These are phyloP conservation scores for Drosophila mayaguana DNA, from an alignment of 2,888 invertebrate species.

Conservation along the genomic window DNA sequence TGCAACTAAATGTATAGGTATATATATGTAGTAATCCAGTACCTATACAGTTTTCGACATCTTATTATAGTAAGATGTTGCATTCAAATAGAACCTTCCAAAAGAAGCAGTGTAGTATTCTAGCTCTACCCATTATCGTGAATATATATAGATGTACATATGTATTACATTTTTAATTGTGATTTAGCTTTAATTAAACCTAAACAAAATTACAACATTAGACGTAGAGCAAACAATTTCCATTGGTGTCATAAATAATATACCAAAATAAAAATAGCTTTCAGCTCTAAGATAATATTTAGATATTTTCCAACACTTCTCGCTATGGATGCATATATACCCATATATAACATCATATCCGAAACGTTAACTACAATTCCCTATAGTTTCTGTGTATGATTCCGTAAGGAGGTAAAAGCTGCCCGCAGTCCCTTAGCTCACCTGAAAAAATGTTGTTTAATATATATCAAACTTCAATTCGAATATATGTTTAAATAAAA, in stretches of 20 bases:
- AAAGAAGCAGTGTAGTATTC: slow-evolving; percentile 36
- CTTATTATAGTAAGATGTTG: slow-evolving; percentile 12
- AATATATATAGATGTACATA: slow-evolving; percentile 14
- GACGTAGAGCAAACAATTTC: slow-evolving; percentile 3
- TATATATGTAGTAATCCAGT: slow-evolving; percentile 4
- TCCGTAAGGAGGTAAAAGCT: too few species aligned
- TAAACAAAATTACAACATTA: slow-evolving; percentile 18
- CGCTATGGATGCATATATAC: neutral
- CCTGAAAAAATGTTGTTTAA: neutral
- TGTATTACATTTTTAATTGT: slow-evolving; percentile 40
- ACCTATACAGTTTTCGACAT: slow-evolving; percentile 20
- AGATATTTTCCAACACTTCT: neutral
- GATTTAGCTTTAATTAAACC: slow-evolving; percentile 48
- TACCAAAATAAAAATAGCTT: neutral
- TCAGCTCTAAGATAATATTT: slow-evolving; percentile 8
- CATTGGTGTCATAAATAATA: neutral
- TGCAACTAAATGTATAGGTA: neutral
- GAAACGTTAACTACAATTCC: slow-evolving; percentile 15
- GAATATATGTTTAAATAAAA: slow-evolving; percentile 8
- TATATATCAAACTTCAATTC: neutral
- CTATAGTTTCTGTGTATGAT: slow-evolving; percentile 12
- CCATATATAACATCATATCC: neutral
- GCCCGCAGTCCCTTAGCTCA: neutral
- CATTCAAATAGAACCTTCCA: slow-evolving; percentile 32
- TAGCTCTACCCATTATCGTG: slow-evolving; percentile 17